Base-by-base conservation (phyloP, 2,888 invertebrate genomes). In the Parnassius orleans region DNA sequence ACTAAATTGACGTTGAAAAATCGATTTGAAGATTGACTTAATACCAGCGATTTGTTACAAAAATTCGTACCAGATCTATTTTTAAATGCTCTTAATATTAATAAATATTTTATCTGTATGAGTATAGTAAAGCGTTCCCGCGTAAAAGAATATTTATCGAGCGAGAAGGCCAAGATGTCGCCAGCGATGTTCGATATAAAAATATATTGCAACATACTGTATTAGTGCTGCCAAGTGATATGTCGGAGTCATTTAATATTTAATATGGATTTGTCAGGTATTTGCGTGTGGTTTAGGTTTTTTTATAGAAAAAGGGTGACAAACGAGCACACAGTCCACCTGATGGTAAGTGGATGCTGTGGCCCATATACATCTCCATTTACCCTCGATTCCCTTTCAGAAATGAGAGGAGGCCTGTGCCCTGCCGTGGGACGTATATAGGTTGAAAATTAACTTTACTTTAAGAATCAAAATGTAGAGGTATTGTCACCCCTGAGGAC, bases 41-140 rank as follows among this genome's bases (percentile, higher is more conserved):
- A 12, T 19, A 51, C 24, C 11, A 51, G 51, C 24, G 24, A 72
- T 70, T 72, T 67, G 67, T 65, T 71, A 79, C 77, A 80, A 76
- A 77, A 66, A 76, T 9, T 74, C 77, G 51, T 1, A 24, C 51
- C 51, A 24, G 51, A 24, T 10, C 11, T 51, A 51, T 51, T 51
- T 51, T 51, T 48, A 48, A 9, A 48, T 51, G 12, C 24, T 51
- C 51, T 51, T 51, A 51, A 15, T 51, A 51, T 51, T 51, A 51
- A 24, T 24, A 51, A 51, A 51, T 24, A 24, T 51, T 5, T 11
- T 24, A 10, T 51, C 24, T 51, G 14, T 51, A 33, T 33, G 33
- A 24, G 24, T 51, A 51, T 51, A 19, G 51, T 24, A 2, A 19
- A 11, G 5, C 9, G 19, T 9, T 10, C n/a, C 48, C 48, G 48